Evolutionary conservation across 2,113 vertebrate species (phyloP), one percentile per base, ranked within the genome.

Genomic region (Pithys albifrons): DNA sequence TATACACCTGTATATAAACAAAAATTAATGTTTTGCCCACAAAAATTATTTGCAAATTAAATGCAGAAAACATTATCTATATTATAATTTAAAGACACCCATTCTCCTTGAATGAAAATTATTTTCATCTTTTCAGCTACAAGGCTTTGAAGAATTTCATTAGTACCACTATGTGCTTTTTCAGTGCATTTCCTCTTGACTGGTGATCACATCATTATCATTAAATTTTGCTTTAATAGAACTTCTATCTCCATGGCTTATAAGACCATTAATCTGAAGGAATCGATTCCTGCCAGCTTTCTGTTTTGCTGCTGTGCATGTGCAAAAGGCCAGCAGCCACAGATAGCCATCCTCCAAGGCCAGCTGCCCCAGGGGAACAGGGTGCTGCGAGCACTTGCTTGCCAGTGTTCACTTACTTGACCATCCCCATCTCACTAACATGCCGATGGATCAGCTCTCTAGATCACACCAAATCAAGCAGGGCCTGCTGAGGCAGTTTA

Each of bases 91-190:
- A 23, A 67, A 37, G n/a, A 77, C 66, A 66, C 23, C 22, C 19
- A 81, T 89, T 29, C 85, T 81, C 64, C 39, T 69, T 69, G 82
- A 73, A 75, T 74, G 61, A 94, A 95, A 96, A 94, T 35, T 5
- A 61, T 91, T 93, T 82, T 84, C 14, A 78, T 83, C 66, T 91
- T 93, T 83, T 90, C 59, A 85, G 45, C 45, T 95, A 92, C 84
- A 94, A 72, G 85, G 69, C 79, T 89, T 91, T 75, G 84, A 67
- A 83, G 75, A 80, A 61, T 88, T 89, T 67, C 66, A 85, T 91
- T 91, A 91, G 62, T 79, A 78, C 4, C 10, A 65, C 82, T 64
- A 3, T 3, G 51, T 73, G 62, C 69, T 74, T n/a, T 85, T 95
- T 71, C 71, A 73, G 51, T 23, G 39, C 3, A 0, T 89, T 94